A percentile compares a stretch with the other conserved stretches of the same genome.
Evolutionary conservation across 2,797 vertebrate species (phyloP).

Genomic region (Podarcis siculus): DNA sequence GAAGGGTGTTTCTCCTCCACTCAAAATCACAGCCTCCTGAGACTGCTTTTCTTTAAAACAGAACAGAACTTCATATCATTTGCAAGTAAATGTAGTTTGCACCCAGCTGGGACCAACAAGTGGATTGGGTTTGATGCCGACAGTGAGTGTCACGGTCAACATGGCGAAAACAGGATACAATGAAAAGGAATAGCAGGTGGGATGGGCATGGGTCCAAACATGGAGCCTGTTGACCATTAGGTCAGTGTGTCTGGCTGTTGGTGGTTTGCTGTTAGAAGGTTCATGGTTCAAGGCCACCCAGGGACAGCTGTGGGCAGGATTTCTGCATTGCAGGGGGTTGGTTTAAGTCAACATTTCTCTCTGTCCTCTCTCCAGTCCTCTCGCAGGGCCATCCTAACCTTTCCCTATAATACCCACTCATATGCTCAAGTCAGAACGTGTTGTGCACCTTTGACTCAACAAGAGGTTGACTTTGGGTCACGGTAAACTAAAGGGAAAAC

Average conservation of each 20-base stretch:
- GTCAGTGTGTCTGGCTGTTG: too few species aligned
- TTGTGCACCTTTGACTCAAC: constrained; percentile 37
- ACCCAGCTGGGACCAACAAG: background rate
- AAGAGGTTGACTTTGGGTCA: constrained; percentile 42
- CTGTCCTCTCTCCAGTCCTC: constrained; percentile 11
- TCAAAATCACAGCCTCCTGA: background rate
- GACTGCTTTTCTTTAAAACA: background rate
- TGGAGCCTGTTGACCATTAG: background rate
- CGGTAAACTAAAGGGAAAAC: constrained; percentile 48
- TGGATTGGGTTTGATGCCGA: background rate
- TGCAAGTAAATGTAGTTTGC: background rate
- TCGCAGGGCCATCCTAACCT: background rate
- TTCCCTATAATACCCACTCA: constrained; percentile 49
- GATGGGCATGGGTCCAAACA: background rate
- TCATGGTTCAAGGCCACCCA: too few species aligned
- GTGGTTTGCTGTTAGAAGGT: too few species aligned
- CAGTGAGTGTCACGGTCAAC: background rate
- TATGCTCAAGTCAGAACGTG: constrained; percentile 32
- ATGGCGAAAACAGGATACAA: background rate
- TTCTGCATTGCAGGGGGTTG: too few species aligned
- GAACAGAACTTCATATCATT: background rate
- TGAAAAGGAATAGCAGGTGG: background rate
- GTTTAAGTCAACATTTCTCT: background rate
- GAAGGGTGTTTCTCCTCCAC: background rate
- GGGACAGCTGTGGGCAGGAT: too few species aligned